Evolutionary conservation across 2,113 vertebrate genomes (phyloP).

Genomic region (Cercopithecus mona): DNA sequence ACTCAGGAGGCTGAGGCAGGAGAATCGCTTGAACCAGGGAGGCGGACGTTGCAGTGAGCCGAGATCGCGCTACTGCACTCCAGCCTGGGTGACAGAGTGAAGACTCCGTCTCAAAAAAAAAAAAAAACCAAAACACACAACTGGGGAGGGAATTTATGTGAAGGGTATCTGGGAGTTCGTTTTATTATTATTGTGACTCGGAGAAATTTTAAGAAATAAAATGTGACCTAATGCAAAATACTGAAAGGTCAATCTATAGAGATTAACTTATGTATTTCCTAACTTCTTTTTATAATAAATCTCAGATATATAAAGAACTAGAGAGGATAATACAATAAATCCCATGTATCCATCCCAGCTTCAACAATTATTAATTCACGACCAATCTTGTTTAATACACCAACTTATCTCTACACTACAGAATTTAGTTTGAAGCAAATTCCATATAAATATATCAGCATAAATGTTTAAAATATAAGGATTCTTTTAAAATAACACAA

Average conservation of each 20-base stretch:
- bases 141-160: neutral
- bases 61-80: too few relatives aligned
- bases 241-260: neutral
- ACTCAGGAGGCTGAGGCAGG: too few relatives aligned
- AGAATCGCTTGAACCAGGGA: too few relatives aligned
- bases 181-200: neutral
- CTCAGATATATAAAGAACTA: neutral
- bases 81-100: too few relatives aligned
- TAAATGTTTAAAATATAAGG: neutral
- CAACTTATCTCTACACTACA: neutral
- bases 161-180: neutral
- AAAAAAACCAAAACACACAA: too few relatives aligned
- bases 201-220: conserved; percentile 29
- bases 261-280: neutral
- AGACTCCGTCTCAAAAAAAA: too few relatives aligned
- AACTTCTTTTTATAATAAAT: neutral
- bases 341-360: neutral
- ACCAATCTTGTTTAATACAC: neutral
- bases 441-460: neutral
- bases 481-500: neutral
- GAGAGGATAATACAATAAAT: neutral
- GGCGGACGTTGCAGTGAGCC: too few relatives aligned
- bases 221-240: neutral
- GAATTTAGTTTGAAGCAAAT: neutral
- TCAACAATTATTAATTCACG: neutral